A percentile compares a stretch with the other conserved stretches of the same genome.
Evolutionary conservation across 2,797 vertebrate genomes (phyloP).

Genomic region (Rhynchonycteris naso): DNA sequence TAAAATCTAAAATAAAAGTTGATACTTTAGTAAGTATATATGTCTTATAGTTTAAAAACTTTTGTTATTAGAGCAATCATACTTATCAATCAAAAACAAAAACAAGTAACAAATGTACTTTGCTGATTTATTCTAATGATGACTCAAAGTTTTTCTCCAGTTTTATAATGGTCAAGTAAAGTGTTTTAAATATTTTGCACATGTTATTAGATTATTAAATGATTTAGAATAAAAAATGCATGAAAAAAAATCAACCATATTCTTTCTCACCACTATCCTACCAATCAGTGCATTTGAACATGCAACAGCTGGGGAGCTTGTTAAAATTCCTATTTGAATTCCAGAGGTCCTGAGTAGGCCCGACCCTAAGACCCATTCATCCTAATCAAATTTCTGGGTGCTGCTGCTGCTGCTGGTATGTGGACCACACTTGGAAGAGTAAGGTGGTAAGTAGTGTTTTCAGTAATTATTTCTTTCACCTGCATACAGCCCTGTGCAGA

Average conservation of each 20-base stretch:
- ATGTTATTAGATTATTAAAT: neutral
- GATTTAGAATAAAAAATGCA: neutral
- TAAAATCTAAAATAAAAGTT: neutral
- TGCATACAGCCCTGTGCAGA: neutral
- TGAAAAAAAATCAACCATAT: neutral
- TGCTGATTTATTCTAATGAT: neutral
- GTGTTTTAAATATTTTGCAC: neutral
- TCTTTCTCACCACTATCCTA: neutral
- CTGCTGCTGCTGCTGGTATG: neutral
- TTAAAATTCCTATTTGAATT: neutral
- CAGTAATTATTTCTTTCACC: neutral
- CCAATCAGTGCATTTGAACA: neutral
- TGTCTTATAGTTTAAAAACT: neutral
- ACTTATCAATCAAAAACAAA: neutral
- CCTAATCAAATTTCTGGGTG: neutral
- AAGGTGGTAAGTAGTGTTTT: neutral
- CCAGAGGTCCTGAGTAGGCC: neutral
- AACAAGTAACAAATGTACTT: neutral
- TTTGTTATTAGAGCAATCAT: neutral
- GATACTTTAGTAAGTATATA: neutral
- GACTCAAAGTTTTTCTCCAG: neutral
- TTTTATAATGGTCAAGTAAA: neutral
- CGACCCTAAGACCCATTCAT: neutral
- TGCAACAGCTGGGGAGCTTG: neutral
- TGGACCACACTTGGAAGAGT: neutral